Conservation (phyloP, 1,140 invertebrate genomes). For the Adoxophyes honmai region DNA sequence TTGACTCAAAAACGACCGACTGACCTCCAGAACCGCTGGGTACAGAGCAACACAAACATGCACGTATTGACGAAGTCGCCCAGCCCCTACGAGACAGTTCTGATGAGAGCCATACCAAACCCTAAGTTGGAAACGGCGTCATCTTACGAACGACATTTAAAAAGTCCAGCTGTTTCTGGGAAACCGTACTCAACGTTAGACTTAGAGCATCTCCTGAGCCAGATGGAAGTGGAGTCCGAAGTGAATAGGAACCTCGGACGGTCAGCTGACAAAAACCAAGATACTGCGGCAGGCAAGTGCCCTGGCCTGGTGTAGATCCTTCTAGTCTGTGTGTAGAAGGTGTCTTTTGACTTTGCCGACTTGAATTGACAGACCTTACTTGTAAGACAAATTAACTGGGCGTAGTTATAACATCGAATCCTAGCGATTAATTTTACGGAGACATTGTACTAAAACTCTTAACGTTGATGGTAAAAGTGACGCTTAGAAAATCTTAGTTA, state of each 20-base stretch:
- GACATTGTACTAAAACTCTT: constrained; percentile 10
- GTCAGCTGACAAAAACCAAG: constrained; percentile 54
- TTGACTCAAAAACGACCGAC: constrained; percentile 27
- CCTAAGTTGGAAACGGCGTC: constrained; percentile 27
- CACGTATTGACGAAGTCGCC: constrained; percentile 48
- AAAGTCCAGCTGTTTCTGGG: constrained; percentile 27
- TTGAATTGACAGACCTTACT: background rate
- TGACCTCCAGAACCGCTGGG: constrained; percentile 29
- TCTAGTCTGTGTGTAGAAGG: constrained; percentile 9
- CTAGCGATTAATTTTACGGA: too few species aligned
- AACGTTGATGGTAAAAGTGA: too few species aligned
- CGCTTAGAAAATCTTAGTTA: too few species aligned
- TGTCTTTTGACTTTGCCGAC: constrained; percentile 15
- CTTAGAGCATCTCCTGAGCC: constrained; percentile 56
- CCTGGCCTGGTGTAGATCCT: constrained; percentile 33
- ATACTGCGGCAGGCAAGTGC: constrained; percentile 60
- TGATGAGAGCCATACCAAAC: constrained; percentile 43
- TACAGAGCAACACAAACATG: constrained; percentile 26
- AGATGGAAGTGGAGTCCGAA: constrained; percentile 66
- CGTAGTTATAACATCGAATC: too few species aligned
- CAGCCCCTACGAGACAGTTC: constrained; percentile 57
- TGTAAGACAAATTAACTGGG: too few species aligned
- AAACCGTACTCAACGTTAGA: constrained; percentile 55
- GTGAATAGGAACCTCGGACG: constrained; percentile 66
- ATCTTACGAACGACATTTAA: constrained; percentile 23